These are phyloP conservation scores for Steatocranus sp. DNA, from an alignment of 2,797 vertebrate species.

Conservation along the genomic window DNA sequence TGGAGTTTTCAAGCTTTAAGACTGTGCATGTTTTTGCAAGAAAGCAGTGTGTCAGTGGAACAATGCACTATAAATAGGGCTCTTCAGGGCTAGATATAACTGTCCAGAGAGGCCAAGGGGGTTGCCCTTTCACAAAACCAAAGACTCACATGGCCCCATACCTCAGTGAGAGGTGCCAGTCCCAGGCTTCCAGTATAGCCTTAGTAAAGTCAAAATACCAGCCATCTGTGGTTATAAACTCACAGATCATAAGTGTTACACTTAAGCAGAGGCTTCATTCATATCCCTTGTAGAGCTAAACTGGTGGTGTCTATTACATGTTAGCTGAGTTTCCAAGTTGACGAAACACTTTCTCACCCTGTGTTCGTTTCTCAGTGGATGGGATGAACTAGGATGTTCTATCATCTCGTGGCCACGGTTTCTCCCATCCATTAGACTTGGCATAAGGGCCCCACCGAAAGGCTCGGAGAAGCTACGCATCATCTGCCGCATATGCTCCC, in stretches of 20 bases:
- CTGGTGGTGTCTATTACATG: not conserved
- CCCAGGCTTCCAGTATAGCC: constrained; percentile 46
- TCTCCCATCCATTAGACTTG: constrained; percentile 73
- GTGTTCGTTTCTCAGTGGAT: constrained; percentile 54
- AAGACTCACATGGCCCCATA: constrained; percentile 50
- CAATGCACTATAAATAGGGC: constrained; percentile 75
- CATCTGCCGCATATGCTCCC: constrained; percentile 81
- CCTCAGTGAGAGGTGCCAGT: constrained; percentile 31
- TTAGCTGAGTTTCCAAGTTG: not conserved
- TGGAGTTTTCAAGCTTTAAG: constrained; percentile 19
- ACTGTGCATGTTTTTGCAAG: constrained; percentile 27
- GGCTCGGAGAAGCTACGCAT: constrained; percentile 87
- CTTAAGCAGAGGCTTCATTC: not conserved
- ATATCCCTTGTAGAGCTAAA: not conserved
- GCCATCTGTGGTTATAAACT: not conserved
- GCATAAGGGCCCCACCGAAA: constrained; percentile 72
- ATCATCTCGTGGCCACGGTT: not conserved
- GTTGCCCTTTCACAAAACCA: constrained; percentile 59
- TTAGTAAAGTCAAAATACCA: constrained; percentile 32
- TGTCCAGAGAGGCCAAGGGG: constrained; percentile 57
- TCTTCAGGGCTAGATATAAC: constrained; percentile 65
- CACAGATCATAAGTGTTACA: not conserved
- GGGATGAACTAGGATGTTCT: constrained; percentile 38
- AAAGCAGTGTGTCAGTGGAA: constrained; percentile 74
- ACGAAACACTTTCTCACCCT: constrained; percentile 73